Percentiles rank a stretch among this genome's conserved stretches.
These are phyloP conservation scores for Lampris megalopsis DNA, from an alignment of 2,113 vertebrate genomes.

Conservation along the genomic window DNA sequence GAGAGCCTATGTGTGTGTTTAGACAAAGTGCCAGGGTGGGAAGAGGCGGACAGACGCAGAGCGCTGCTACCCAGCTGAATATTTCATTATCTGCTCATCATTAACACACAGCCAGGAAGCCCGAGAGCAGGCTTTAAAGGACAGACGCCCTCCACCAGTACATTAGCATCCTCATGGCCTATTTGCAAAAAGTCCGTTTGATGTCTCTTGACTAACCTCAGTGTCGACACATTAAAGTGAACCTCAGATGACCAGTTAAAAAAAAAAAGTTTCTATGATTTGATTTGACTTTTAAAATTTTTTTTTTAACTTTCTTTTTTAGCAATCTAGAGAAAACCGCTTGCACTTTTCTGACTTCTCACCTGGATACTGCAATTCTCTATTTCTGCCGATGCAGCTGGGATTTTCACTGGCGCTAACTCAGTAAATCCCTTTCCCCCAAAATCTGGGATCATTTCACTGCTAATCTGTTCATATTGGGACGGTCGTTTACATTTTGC, in stretches of 20 bases:
- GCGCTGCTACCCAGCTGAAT: conserved; percentile 61
- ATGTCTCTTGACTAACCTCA: conserved; percentile 64
- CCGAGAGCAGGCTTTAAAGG: conserved; percentile 66
- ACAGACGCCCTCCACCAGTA: conserved; percentile 60
- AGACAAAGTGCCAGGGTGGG: conserved; percentile 3
- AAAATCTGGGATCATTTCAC: too few species aligned
- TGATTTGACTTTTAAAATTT: conserved; percentile 15
- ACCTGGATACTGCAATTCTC: too few species aligned
- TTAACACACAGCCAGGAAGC: conserved; percentile 75
- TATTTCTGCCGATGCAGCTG: too few species aligned
- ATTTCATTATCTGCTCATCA: conserved; percentile 76
- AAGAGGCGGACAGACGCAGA: conserved; percentile 41
- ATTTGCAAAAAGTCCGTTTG: conserved; percentile 67
- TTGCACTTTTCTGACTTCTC: too few species aligned
- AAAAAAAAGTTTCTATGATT: conserved; percentile 33
- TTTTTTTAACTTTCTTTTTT: too few species aligned
- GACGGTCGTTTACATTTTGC: too few species aligned
- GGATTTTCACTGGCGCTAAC: too few species aligned
- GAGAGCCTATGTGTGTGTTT: conserved; percentile 15
- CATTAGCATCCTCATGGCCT: conserved; percentile 67
- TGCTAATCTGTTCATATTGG: too few species aligned
- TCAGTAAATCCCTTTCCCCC: too few species aligned
- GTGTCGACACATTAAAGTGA: conserved; percentile 53
- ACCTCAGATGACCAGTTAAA: conserved; percentile 54
- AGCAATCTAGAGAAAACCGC: too few species aligned